Conservation (phyloP, 1,140 invertebrate genomes). For the Drosophila arizonae region DNA sequence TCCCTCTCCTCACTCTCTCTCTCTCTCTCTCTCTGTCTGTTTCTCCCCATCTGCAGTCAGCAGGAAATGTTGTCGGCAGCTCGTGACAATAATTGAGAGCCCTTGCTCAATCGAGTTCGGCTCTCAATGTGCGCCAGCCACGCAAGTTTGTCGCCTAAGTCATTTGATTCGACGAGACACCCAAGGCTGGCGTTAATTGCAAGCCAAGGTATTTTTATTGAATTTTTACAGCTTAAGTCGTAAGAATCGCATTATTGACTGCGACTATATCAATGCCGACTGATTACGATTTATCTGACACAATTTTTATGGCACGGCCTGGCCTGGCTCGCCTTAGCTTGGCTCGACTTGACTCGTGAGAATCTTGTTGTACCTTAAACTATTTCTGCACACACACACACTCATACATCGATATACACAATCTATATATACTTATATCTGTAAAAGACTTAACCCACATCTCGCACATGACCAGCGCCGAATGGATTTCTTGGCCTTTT, state of each 20-base stretch:
- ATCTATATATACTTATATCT: constrained; percentile 19
- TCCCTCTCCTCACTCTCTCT: too few relatives aligned
- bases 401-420: not conserved
- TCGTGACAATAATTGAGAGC: constrained; percentile 55
- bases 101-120: constrained; percentile 10
- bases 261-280: constrained; percentile 43
- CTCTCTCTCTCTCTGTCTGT: too few relatives aligned
- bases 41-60: not conserved
- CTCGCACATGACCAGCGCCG: constrained; percentile 38
- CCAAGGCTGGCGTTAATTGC: constrained; percentile 38
- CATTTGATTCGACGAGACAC: constrained; percentile 37
- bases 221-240: constrained; percentile 58
- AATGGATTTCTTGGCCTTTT: constrained; percentile 12
- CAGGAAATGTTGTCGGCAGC: constrained; percentile 23
- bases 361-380: constrained; percentile 47
- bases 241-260: constrained; percentile 24
- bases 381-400: constrained; percentile 17
- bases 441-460: constrained; percentile 48
- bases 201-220: constrained; percentile 57
- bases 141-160: constrained; percentile 56
- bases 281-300: constrained; percentile 80
- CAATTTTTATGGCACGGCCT: constrained; percentile 62
- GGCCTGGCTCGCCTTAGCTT: constrained; percentile 34
- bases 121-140: constrained; percentile 35
- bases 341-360: constrained; percentile 51